Conservation (phyloP, 1,140 invertebrate species). For the Proctacanthus coquilletti region DNA sequence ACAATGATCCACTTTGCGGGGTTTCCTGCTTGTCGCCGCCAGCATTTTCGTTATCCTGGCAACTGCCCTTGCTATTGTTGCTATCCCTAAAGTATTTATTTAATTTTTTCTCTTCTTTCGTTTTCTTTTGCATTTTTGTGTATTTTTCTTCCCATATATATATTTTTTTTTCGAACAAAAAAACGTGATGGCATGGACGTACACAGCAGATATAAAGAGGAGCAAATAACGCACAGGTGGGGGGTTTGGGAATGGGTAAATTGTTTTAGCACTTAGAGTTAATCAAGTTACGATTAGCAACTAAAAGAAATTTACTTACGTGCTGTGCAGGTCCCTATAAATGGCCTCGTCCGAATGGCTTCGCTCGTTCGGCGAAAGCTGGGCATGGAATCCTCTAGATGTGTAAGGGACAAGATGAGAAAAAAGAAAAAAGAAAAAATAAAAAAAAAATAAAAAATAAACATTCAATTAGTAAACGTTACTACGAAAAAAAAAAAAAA, state of each 20-base stretch:
- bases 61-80: background rate
- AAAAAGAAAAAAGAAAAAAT: slow-evolving; percentile 3
- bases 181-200: no score
- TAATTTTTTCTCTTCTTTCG: background rate
- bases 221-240: no score
- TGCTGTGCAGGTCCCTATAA: slow-evolving; percentile 62
- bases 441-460: background rate
- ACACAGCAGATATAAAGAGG: no score
- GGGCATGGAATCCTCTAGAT: slow-evolving; percentile 60
- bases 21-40: slow-evolving; percentile 15
- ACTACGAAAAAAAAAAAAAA: no score
- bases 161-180: no score
- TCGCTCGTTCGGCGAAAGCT: slow-evolving; percentile 32
- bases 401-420: slow-evolving; percentile 4
- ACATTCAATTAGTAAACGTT: no score
- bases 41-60: background rate
- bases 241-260: background rate
- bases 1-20: slow-evolving; percentile 23
- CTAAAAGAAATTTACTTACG: no score
- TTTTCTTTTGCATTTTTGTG: background rate
- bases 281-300: background rate
- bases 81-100: background rate
- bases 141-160: background rate
- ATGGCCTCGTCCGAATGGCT: slow-evolving; percentile 66
- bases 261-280: no score